Base-by-base conservation (phyloP, 2,113 vertebrate genomes). In the Leptocoma aspasia region DNA sequence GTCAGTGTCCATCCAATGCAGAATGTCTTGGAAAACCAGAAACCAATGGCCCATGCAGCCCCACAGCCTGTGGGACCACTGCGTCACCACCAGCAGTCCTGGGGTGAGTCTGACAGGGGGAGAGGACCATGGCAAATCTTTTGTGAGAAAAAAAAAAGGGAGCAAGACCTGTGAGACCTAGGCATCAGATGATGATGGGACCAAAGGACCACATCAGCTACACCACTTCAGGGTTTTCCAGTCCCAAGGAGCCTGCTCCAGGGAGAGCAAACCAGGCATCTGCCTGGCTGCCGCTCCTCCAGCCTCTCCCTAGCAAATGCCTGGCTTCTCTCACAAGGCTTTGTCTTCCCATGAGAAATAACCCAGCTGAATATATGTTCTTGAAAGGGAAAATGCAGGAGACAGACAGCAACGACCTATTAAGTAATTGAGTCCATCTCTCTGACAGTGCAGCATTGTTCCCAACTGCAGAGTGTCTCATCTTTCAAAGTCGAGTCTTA, bases 341-440 rank as follows among this genome's bases (percentile, higher is more conserved):
- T 42, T 91, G 81, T 82, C 92, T 91, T 90, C 92, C 90, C 96
- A 92, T 88, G 87, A 97, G 96, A 95, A 96, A 95, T 90, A 95
- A 93, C 68, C 91, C 93, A 90, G 85, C 75, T 88, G 94, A 95
- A 85, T 91, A 31, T 80, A 89, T 76, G 93, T 82, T 96, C 95
- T 86, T 86, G 94, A 94, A 95, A 95, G 82, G 91, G 93, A 92
- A 90, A 95, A 92, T 7, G 4, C 88, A 95, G 91, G 82, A 95
- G 94, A 95, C 91, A 90, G 87, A 94, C 95, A 95, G 94, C 87
- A 83, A 86, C 39, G 70, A 93, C 92, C 94, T 97, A 95, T 92
- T 92, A 95, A 94, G 94, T 94, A 95, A 95, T 91, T 94, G 90
- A 95, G 94, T 93, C 92, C 94, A 83, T 95, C 94, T 89, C 95